Evolutionary conservation across 1,140 invertebrate species (phyloP), one percentile per base, ranked within the genome.

Genomic region (Polyergus mexicanus): DNA sequence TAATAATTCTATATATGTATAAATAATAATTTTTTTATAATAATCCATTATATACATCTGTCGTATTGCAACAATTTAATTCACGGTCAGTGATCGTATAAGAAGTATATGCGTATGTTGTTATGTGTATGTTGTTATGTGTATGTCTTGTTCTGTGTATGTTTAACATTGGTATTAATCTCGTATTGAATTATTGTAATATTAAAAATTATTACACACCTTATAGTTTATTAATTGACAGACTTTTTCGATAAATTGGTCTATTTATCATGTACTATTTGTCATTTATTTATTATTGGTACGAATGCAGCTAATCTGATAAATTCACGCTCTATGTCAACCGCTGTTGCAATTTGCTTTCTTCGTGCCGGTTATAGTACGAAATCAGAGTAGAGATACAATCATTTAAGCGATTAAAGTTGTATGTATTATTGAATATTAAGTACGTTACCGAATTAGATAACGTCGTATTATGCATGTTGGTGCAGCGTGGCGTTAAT

Each of bases 391-490:
- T 54, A 72, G 69, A 72, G 35, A 54, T 32, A 47, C 44, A 35
- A 38, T 25, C 47, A n/a, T 72, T 72, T 54, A 72, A 72, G 69
- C 69, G 47, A 47, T 72, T 28, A 28, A 54, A 54, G 69, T 72
- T 22, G 47, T 10, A 54, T 72, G 69, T 47, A 72, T 72, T 72
- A 72, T 72, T 72, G 69, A 56, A 72, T 54, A 54, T 86, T 78
- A 28, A 28, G 25, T 28, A 80, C 56, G 28, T 2, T 51, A 51
- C 16, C 41, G 8, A 28, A 65, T 65, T 51, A 47, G 6, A 41
- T 83, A 38, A 28, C 13, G 60, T 60, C 41, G 66, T 16, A 41
- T 63, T 60, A 65, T 41, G 47, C 1, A 51, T 16, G 4, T 65
- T 28, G 41, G 32, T 41, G 7, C 19, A 44, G 5, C 35, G 16